These are phyloP conservation scores for Drosophila yooni DNA, from an alignment of 2,888 invertebrate genomes.

Conservation along the genomic window DNA sequence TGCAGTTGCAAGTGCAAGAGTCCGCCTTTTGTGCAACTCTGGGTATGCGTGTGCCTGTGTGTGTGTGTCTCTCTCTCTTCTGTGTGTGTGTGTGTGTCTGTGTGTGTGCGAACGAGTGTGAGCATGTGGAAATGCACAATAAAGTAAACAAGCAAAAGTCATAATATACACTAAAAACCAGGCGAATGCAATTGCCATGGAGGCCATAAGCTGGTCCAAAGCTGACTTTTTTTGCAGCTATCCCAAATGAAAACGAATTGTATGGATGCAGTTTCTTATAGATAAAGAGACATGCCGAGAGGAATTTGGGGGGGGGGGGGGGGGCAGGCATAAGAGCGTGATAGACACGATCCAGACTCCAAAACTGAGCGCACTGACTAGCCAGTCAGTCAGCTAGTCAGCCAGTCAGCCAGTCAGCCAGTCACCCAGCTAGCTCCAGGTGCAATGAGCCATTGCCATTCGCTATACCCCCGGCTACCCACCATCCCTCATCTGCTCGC, in stretches of 20 bases:
- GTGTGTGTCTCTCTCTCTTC: background rate
- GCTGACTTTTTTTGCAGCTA: slow-evolving; percentile 17
- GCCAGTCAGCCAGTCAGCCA: slow-evolving; percentile 10
- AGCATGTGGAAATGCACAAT: slow-evolving; percentile 62
- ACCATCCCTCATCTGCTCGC: background rate
- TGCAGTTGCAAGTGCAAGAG: slow-evolving; percentile 54
- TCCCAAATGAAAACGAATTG: slow-evolving; percentile 45
- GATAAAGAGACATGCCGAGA: background rate
- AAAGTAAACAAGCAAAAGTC: slow-evolving; percentile 70
- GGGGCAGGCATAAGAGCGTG: slow-evolving; percentile 30
- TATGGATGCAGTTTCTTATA: slow-evolving; percentile 31
- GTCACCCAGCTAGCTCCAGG: slow-evolving; percentile 9
- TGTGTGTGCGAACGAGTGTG: slow-evolving; percentile 20
- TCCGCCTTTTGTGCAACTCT: slow-evolving; percentile 31
- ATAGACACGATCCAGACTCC: slow-evolving; percentile 46
- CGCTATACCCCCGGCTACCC: background rate
- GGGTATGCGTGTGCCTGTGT: slow-evolving; percentile 7
- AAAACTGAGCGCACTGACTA: slow-evolving; percentile 36
- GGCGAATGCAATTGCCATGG: slow-evolving; percentile 52
- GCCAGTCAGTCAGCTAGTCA: slow-evolving; percentile 26
- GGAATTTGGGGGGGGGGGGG: no score
- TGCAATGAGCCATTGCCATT: slow-evolving; percentile 38
- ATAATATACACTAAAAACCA: slow-evolving; percentile 65
- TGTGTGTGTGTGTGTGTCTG: background rate
- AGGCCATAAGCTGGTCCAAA: slow-evolving; percentile 13